phyloP scores from a whole-genome alignment of 2,888 invertebrate genomes.

The Polyommatus iphigenia region DNA sequence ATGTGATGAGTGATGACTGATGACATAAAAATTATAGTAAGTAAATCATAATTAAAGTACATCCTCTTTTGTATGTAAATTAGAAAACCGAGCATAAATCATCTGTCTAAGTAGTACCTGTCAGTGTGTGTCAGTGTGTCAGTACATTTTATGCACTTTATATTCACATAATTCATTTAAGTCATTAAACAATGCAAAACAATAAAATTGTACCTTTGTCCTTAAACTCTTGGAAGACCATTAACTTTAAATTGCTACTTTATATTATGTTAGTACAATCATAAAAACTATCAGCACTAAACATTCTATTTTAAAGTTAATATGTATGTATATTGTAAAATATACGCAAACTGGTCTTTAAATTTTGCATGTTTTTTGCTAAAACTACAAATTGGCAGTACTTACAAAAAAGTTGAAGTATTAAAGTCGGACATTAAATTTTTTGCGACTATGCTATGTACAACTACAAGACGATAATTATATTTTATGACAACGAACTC shows the following conservation, averaged over 20 bases:
- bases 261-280: not conserved
- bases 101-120: not conserved
- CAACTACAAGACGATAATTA: not conserved
- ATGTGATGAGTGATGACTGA: no score
- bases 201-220: not conserved
- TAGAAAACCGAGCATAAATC: not conserved
- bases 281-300: not conserved
- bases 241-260: not conserved
- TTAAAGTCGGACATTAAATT: not conserved
- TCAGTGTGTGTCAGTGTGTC: not conserved
- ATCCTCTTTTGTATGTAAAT: no score
- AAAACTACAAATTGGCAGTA: not conserved
- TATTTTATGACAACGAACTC: not conserved
- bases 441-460: no score
- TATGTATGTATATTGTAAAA: not conserved
- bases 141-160: not conserved
- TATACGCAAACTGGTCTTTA: not conserved
- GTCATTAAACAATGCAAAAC: not conserved
- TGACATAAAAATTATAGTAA: no score
- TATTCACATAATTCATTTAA: not conserved
- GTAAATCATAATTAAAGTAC: no score
- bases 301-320: not conserved
- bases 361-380: not conserved
- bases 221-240: not conserved
- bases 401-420: not conserved